phyloP scores from a whole-genome alignment of 2,113 vertebrate species.

The Neotoma lepida region DNA sequence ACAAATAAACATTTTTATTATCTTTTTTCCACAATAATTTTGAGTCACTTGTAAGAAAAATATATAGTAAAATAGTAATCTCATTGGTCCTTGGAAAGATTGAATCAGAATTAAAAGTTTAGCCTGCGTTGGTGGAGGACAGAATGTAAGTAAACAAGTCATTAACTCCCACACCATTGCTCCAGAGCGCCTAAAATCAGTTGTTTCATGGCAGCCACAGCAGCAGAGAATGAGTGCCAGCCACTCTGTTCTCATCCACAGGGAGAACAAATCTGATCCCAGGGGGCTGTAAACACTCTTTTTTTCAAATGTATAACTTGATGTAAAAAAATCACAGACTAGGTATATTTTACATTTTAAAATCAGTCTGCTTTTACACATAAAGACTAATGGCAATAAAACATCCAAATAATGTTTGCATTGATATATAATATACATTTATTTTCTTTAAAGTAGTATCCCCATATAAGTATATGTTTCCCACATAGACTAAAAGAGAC shows the following conservation, averaged over 20 bases:
- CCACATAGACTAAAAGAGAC: too few species aligned
- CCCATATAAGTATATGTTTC: not conserved
- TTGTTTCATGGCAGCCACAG: not conserved
- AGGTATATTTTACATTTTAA: not conserved
- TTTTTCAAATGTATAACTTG: constrained; percentile 19
- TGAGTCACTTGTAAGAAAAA: constrained; percentile 1
- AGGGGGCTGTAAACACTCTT: not conserved
- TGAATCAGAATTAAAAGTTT: constrained; percentile 5
- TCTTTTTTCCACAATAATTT: constrained; percentile 14
- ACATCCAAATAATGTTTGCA: not conserved
- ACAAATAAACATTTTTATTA: constrained; percentile 15
- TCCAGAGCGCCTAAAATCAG: not conserved
- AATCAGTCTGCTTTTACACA: not conserved
- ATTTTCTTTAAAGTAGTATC: constrained; percentile 37
- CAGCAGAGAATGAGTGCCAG: not conserved
- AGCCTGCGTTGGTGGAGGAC: not conserved
- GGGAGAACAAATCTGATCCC: not conserved
- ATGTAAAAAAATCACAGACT: not conserved
- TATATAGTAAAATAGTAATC: not conserved
- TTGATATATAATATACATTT: not conserved
- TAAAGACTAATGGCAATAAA: not conserved
- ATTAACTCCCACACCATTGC: not conserved
- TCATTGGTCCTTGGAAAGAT: not conserved
- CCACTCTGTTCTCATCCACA: not conserved
- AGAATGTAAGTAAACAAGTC: not conserved